phyloP scores from a whole-genome alignment of 2,888 invertebrate species.

The Muschampia plurimacula region DNA sequence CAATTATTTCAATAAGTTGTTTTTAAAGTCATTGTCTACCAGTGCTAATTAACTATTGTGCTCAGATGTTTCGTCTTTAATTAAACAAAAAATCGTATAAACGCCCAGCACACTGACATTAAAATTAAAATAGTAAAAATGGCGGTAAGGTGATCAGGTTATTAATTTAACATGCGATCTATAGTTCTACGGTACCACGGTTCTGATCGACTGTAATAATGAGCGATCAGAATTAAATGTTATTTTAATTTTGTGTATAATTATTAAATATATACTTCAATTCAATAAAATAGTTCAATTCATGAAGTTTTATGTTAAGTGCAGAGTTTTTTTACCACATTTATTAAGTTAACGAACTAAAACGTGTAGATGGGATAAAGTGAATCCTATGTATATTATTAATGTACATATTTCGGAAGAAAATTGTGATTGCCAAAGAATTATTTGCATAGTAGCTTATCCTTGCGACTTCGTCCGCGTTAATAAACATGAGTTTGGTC shows the following conservation, averaged over 20 bases:
- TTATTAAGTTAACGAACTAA: too few species aligned
- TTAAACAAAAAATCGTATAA: background rate
- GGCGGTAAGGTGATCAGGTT: background rate
- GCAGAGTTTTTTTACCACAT: too few species aligned
- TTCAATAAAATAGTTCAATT: too few species aligned
- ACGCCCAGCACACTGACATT: background rate
- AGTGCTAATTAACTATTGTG: background rate
- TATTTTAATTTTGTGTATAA: background rate
- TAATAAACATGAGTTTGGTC: too few species aligned
- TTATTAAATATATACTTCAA: too few species aligned
- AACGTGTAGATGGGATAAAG: too few species aligned
- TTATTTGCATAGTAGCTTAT: too few species aligned
- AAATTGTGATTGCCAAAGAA: too few species aligned
- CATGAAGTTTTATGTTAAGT: too few species aligned
- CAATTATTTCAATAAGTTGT: constrained; percentile 1
- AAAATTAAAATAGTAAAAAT: background rate
- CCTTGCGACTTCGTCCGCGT: too few species aligned
- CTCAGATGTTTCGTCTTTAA: constrained; percentile 1
- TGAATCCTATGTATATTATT: too few species aligned
- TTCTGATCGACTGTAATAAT: background rate
- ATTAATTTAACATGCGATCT: background rate
- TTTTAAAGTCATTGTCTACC: background rate
- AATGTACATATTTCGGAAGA: too few species aligned
- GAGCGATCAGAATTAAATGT: background rate
- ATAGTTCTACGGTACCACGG: background rate